Conservation (phyloP, 1,140 invertebrate species). For the Papilio helenus region DNA sequence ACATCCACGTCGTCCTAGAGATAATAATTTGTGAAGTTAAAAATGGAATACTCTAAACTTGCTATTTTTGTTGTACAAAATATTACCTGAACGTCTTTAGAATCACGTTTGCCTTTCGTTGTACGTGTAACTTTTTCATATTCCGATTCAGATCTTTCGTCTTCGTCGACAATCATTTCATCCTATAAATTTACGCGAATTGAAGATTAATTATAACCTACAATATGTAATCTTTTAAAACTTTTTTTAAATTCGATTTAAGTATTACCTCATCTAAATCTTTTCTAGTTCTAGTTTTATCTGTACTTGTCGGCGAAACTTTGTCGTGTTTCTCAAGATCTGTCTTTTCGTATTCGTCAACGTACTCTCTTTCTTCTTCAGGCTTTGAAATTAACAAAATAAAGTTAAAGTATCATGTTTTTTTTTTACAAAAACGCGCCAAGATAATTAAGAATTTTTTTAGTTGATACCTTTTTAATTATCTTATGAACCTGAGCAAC, state of each 20-base stretch:
- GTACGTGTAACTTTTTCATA: conserved; percentile 76
- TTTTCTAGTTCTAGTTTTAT: conserved; percentile 66
- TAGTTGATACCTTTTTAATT: conserved; percentile 64
- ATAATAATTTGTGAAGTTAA: conserved; percentile 45
- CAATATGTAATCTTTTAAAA: neutral
- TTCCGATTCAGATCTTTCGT: conserved; percentile 74
- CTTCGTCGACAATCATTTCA: conserved; percentile 63
- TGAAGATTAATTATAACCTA: neutral
- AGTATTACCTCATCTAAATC: conserved; percentile 56
- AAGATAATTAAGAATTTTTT: neutral
- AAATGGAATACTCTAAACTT: neutral
- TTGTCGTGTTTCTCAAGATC: conserved; percentile 81
- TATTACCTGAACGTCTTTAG: conserved; percentile 57
- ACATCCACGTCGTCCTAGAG: conserved; percentile 75
- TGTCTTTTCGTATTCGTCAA: conserved; percentile 81
- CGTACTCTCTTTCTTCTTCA: conserved; percentile 65
- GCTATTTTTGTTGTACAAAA: neutral
- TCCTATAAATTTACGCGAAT: conserved; percentile 48
- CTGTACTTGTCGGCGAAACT: conserved; percentile 65
- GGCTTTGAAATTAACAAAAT: conserved; percentile 57
- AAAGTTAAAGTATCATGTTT: conserved; percentile 31
- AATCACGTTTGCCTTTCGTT: conserved; percentile 77
- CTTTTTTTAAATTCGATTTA: neutral
- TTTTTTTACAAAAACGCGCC: neutral
- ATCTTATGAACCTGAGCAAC: conserved; percentile 67